Conservation (phyloP, 2,113 vertebrate species). For the Leptobrachium leishanense region DNA sequence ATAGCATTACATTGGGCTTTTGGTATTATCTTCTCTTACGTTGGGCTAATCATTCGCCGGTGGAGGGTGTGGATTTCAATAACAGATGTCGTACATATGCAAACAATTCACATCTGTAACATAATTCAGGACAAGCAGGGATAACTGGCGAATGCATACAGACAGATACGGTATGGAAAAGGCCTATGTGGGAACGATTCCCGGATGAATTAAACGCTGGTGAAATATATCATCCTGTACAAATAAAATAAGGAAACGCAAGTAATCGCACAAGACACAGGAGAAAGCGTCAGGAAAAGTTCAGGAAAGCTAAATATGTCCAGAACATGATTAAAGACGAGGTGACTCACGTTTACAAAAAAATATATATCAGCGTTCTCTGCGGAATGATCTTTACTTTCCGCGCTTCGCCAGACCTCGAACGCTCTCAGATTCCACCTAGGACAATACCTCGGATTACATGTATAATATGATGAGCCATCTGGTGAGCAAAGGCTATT, state of each 20-base stretch:
- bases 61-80: no score
- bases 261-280: background rate
- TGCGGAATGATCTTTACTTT: background rate
- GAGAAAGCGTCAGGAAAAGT: background rate
- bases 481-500: conserved; percentile 1
- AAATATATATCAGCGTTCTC: background rate
- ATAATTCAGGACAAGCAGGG: no score
- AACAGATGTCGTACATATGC: no score
- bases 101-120: no score
- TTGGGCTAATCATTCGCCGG: no score
- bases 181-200: background rate
- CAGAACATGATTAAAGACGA: background rate
- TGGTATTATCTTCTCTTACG: no score
- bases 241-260: background rate
- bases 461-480: background rate
- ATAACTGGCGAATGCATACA: no score
- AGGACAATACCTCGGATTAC: background rate
- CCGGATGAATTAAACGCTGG: background rate
- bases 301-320: background rate
- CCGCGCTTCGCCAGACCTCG: background rate
- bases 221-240: background rate
- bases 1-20: no score
- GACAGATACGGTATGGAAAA: no score
- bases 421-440: conserved; percentile 3
- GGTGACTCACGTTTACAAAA: background rate